These are phyloP conservation scores for Caracal caracal DNA, from an alignment of 2,113 vertebrate genomes.

Conservation along the genomic window DNA sequence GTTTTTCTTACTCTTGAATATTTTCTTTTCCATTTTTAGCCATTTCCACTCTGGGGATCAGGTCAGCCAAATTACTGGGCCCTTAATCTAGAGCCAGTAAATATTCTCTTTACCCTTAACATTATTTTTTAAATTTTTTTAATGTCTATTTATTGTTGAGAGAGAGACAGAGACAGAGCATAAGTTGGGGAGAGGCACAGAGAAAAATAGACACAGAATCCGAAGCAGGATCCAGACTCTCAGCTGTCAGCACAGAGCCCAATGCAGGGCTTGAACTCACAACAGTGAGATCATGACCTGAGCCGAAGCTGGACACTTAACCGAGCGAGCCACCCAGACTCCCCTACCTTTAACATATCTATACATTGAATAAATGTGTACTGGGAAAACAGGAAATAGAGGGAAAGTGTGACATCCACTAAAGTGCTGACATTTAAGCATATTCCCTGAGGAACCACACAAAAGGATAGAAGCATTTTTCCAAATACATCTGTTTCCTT, in stretches of 20 bases:
- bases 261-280: too few relatives aligned
- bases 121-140: too few relatives aligned
- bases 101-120: neutral
- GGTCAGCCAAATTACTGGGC: neutral
- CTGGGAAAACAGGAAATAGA: neutral
- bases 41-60: neutral
- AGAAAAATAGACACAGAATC: too few relatives aligned
- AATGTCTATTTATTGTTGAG: too few relatives aligned
- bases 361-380: neutral
- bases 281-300: too few relatives aligned
- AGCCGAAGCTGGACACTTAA: too few relatives aligned
- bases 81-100: neutral
- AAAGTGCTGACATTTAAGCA: neutral
- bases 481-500: neutral
- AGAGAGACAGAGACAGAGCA: too few relatives aligned
- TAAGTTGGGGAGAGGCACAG: too few relatives aligned
- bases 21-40: neutral
- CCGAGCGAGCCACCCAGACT: too few relatives aligned
- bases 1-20: neutral
- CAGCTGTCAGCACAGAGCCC: too few relatives aligned
- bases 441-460: neutral
- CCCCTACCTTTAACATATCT: neutral
- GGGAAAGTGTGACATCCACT: neutral
- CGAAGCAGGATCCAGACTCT: too few relatives aligned
- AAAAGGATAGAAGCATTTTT: neutral